Evolutionary conservation across 2,113 vertebrate species (phyloP).

Genomic region (Sinocyclocheilus anophthalmus): DNA sequence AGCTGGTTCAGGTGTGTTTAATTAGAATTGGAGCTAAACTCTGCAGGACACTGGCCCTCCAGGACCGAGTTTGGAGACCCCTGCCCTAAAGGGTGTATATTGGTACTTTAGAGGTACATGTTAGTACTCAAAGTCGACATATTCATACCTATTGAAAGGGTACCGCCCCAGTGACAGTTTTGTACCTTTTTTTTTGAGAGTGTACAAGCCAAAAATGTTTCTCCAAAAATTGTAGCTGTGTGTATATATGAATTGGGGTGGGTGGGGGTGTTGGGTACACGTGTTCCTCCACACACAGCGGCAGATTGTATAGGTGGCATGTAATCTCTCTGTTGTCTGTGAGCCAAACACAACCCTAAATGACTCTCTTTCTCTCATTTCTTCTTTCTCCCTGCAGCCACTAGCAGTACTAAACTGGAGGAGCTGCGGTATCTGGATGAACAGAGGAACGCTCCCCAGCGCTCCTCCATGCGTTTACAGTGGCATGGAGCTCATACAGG

Average conservation of each 20-base stretch:
- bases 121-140: too few relatives aligned
- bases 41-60: too few relatives aligned
- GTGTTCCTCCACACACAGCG: slow-evolving; percentile 24
- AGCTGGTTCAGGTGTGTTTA: too few relatives aligned
- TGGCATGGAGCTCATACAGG: slow-evolving; percentile 82
- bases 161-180: too few relatives aligned
- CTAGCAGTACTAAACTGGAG: slow-evolving; percentile 94
- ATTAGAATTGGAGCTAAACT: too few relatives aligned
- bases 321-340: slow-evolving; percentile 13
- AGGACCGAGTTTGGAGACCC: too few relatives aligned
- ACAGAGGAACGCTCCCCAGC: slow-evolving; percentile 83
- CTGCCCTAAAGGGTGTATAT: too few relatives aligned
- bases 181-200: too few relatives aligned
- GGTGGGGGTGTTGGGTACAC: background rate
- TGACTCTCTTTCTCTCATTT: background rate
- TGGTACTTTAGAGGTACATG: too few relatives aligned
- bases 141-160: too few relatives aligned
- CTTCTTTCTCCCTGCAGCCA: slow-evolving; percentile 74
- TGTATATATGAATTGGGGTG: background rate
- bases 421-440: slow-evolving; percentile 90
- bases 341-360: slow-evolving; percentile 12
- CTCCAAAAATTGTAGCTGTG: too few relatives aligned
- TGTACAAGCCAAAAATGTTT: too few relatives aligned
- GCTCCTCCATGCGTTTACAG: slow-evolving; percentile 87
- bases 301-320: slow-evolving; percentile 34